Evolutionary conservation across 1,140 invertebrate species (phyloP).

Genomic region (Akabosia matsudoensis): DNA sequence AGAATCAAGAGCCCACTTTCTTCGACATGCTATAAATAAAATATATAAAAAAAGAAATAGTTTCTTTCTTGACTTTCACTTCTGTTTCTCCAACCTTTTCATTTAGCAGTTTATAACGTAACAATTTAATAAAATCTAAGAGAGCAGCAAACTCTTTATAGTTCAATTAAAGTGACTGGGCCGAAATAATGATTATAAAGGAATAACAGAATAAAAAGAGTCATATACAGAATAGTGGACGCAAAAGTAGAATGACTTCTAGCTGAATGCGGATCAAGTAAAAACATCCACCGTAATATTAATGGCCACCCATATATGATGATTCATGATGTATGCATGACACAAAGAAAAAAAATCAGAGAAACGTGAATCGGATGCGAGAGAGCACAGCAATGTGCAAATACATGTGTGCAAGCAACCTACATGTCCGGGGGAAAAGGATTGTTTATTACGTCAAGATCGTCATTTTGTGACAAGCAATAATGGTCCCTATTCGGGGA

Average conservation of each 20-base stretch:
- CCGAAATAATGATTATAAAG: not conserved
- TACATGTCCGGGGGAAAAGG: not conserved
- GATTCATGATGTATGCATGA: too few species aligned
- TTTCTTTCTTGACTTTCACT: not conserved
- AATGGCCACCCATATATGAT: too few species aligned
- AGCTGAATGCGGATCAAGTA: not conserved
- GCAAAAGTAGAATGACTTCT: constrained; percentile 15
- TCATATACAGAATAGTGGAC: constrained; percentile 17
- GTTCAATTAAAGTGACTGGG: not conserved
- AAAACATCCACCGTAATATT: not conserved
- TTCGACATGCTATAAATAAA: not conserved
- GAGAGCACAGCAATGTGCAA: too few species aligned
- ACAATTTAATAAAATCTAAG: constrained; percentile 19
- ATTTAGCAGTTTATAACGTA: not conserved
- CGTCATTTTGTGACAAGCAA: not conserved
- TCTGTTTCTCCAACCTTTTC: constrained; percentile 2
- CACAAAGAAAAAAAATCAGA: too few species aligned
- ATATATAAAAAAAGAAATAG: not conserved
- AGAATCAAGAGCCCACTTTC: not conserved
- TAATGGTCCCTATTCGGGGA: too few species aligned
- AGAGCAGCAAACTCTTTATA: not conserved
- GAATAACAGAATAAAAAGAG: not conserved
- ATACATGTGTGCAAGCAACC: not conserved
- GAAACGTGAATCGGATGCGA: too few species aligned
- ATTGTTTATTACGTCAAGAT: constrained; percentile 16